Conservation (phyloP, 2,113 vertebrate genomes). For the Tapirus terrestris region DNA sequence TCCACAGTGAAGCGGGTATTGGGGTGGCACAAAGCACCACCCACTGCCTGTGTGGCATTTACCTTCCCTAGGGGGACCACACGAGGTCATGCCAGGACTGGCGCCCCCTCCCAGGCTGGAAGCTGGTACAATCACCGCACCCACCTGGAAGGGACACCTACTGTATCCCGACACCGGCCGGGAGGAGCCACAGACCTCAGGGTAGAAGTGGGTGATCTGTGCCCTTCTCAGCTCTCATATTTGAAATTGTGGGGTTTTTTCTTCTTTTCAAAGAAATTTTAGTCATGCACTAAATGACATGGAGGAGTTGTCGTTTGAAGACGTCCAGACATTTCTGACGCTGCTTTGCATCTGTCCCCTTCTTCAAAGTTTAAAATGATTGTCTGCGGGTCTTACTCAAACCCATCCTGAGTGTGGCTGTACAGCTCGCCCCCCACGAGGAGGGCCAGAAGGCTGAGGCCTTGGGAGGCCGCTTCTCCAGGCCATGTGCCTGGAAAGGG, state of each 20-base stretch:
- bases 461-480: too few species aligned
- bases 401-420: rapidly evolving
- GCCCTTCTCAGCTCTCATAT: background rate
- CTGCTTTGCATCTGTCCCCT: too few species aligned
- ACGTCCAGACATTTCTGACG: background rate
- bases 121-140: rapidly evolving
- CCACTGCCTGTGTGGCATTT: rapidly evolving
- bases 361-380: rapidly evolving
- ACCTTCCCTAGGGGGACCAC: background rate
- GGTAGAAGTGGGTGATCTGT: background rate
- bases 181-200: background rate
- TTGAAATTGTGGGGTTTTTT: background rate
- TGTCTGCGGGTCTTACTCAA: rapidly evolving
- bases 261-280: background rate
- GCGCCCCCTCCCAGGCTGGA: background rate
- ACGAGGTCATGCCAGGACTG: background rate
- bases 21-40: background rate
- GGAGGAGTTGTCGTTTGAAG: background rate
- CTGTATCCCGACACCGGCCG: rapidly evolving
- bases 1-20: background rate
- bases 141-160: background rate
- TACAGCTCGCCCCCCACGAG: rapidly evolving
- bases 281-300: background rate
- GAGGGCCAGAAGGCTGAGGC: background rate
- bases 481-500: background rate